These are phyloP conservation scores for Plodia interpunctella DNA, from an alignment of 1,140 invertebrate genomes.

Conservation along the genomic window DNA sequence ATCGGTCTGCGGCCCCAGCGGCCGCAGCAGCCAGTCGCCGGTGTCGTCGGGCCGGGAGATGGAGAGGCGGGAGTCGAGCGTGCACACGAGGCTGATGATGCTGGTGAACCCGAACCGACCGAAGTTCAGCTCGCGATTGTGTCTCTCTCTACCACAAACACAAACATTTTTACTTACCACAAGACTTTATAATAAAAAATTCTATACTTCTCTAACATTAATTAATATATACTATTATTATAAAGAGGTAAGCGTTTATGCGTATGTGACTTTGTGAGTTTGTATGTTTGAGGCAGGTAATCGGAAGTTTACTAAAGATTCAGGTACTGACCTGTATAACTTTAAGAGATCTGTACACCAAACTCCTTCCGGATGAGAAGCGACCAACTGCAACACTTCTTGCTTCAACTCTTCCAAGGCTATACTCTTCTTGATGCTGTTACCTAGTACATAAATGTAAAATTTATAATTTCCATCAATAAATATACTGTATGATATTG, in stretches of 20 bases:
- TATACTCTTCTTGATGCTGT: conserved; percentile 30
- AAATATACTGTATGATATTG: too few relatives aligned
- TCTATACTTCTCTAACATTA: too few relatives aligned
- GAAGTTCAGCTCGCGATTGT: conserved; percentile 49
- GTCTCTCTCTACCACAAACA: conserved; percentile 34
- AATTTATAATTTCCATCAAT: too few relatives aligned
- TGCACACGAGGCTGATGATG: conserved; percentile 38
- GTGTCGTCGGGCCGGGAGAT: conserved; percentile 19
- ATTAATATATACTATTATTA: neutral
- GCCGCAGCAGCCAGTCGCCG: conserved; percentile 39
- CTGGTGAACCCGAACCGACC: conserved; percentile 47
- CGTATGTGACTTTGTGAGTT: too few relatives aligned
- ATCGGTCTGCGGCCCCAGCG: conserved; percentile 14
- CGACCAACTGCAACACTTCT: conserved; percentile 37
- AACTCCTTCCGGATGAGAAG: conserved; percentile 35
- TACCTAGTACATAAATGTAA: too few relatives aligned
- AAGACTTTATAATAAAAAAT: too few relatives aligned
- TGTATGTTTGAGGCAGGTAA: too few relatives aligned
- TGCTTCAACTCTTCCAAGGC: conserved; percentile 37
- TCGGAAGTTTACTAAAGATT: too few relatives aligned
- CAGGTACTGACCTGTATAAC: conserved; percentile 35
- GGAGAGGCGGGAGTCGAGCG: conserved; percentile 22
- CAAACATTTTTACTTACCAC: neutral
- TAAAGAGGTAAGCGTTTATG: too few relatives aligned
- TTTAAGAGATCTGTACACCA: conserved; percentile 46